A percentile compares a stretch with the other conserved stretches of the same genome.
Conservation (phyloP, 2,888 invertebrate genomes). For the Ichneumoninae sp. region DNA sequence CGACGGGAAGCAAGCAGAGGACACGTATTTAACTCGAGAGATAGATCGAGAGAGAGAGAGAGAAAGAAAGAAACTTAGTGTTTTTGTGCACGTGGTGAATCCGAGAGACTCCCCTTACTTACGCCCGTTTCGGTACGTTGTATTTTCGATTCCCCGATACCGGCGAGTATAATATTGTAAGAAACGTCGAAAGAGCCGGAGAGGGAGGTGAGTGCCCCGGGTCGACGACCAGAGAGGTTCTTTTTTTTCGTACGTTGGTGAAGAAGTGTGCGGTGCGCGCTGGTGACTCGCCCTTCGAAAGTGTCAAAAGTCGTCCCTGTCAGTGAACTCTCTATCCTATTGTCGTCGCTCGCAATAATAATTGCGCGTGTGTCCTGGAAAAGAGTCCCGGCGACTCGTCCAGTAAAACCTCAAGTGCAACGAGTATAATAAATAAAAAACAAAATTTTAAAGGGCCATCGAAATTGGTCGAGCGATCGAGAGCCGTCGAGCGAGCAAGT, state of each 20-base stretch:
- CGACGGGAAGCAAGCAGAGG: slow-evolving; percentile 7
- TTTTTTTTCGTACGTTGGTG: slow-evolving; percentile 30
- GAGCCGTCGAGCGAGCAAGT: slow-evolving; percentile 4
- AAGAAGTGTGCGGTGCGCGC: slow-evolving; percentile 50
- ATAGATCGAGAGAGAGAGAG: neutral
- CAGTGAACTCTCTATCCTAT: slow-evolving; percentile 40
- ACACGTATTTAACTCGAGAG: slow-evolving; percentile 23
- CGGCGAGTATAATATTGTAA: slow-evolving; percentile 50
- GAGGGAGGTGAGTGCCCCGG: slow-evolving; percentile 38
- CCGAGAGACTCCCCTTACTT: slow-evolving; percentile 33
- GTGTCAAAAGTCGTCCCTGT: slow-evolving; percentile 47
- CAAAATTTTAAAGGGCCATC: neutral
- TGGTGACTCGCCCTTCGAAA: slow-evolving; percentile 41
- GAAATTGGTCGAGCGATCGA: slow-evolving; percentile 8
- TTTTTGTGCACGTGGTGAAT: slow-evolving; percentile 67
- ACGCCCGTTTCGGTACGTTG: slow-evolving; percentile 31
- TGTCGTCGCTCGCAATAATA: neutral
- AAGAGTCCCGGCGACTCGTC: slow-evolving; percentile 27
- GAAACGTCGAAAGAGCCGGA: slow-evolving; percentile 19
- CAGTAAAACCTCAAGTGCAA: slow-evolving; percentile 2
- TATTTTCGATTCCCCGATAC: slow-evolving; percentile 45
- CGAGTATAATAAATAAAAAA: neutral
- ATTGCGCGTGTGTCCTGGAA: slow-evolving; percentile 22
- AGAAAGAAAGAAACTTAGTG: slow-evolving; percentile 44
- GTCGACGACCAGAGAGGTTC: slow-evolving; percentile 48